These are phyloP conservation scores for Horisme vitalbata DNA, from an alignment of 2,888 invertebrate genomes.

Conservation along the genomic window DNA sequence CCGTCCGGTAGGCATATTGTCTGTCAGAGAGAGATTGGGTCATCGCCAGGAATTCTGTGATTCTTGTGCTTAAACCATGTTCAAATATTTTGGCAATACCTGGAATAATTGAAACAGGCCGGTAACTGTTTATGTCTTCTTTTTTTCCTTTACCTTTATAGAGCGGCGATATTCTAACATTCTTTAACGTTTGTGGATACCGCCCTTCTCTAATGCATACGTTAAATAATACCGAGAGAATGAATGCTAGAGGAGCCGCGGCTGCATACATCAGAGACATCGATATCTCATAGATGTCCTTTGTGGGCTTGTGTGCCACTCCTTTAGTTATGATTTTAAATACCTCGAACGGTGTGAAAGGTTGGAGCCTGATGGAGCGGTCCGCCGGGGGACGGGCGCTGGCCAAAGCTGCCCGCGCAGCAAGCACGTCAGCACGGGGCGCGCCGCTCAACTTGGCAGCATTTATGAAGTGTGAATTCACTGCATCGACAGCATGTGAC, in stretches of 20 bases:
- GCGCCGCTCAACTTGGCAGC: constrained; percentile 3
- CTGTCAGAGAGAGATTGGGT: background rate
- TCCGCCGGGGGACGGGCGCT: constrained; percentile 1
- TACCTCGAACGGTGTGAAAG: background rate
- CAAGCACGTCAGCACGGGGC: background rate
- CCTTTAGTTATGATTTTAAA: background rate
- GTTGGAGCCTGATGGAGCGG: constrained; percentile 1
- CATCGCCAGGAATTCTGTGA: background rate
- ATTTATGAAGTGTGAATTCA: constrained; percentile 6
- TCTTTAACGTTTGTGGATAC: background rate
- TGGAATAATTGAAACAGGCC: background rate
- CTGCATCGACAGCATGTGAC: background rate
- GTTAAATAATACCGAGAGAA: background rate
- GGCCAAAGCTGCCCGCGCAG: background rate
- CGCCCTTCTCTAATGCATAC: background rate
- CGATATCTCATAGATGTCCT: too few species aligned
- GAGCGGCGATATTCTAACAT: background rate
- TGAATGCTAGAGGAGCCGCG: background rate
- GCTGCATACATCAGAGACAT: background rate
- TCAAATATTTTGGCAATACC: background rate
- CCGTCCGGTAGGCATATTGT: too few species aligned
- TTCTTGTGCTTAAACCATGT: background rate
- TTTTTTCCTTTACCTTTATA: too few species aligned
- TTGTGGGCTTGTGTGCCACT: background rate
- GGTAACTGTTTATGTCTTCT: too few species aligned